Base-by-base conservation (phyloP, 2,888 invertebrate species). In the Strigamia transsilvanica region DNA sequence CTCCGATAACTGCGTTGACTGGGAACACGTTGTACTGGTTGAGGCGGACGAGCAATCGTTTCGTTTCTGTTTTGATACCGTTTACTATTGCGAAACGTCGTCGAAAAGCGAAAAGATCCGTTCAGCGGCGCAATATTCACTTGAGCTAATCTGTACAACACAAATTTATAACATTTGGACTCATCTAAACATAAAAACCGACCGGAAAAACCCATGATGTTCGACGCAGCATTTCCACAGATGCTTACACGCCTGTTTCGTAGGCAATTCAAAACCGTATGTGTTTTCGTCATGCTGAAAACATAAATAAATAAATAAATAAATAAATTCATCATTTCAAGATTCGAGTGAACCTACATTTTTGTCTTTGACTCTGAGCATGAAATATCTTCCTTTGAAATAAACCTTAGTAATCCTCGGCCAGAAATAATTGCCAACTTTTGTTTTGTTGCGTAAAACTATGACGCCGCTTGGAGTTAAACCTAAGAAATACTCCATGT, bases 361-460 rank as follows among this genome's bases (percentile, higher is more conserved):
- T 91, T 97, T 98, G 90, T 98, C 98, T 86, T 94, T 94, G 85
- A 98, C 97, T 87, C 95, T 92, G 83, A 98, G 91, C 95, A 98
- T 97, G 90, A 98, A 98, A 90, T 96, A 97, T 87, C 96, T 93
- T 86, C 96, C 96, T 91, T 97, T 97, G 90, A 95, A 96, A 89
- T 96, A 96, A 87, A 98, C 94, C 91, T 98, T 98, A 86, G 95
- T 94, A 88, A 98, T 97, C 87, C 98, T 92, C 84, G 98, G 97
- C 91, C 98, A 98, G 90, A 96, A 98, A 90, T 98, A 98, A 90
- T 96, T 97, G 86, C 97, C 97, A 84, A 98, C 97, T 89, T 97
- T 97, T 88, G 94, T 94, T 90, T 97, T 97, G 89, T 97, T 97
- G 86, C 97, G 92, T 86, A 98, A 91, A 83, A 98, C 94, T 87